A percentile compares a stretch with the other conserved stretches of the same genome.
phyloP scores from a whole-genome alignment of 2,888 invertebrate species.

The Rotaria socialis region DNA sequence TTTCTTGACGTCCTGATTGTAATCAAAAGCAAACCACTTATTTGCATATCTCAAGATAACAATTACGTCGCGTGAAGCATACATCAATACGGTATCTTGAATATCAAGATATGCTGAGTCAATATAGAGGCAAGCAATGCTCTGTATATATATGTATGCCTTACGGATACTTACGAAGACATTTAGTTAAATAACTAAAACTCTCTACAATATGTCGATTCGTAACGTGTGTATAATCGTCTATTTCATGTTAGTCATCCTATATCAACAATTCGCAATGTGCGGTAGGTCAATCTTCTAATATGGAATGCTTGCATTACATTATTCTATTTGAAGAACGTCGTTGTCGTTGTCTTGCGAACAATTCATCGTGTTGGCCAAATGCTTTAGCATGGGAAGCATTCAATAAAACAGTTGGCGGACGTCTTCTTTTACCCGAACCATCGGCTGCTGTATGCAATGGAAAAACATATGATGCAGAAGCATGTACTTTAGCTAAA shows the following conservation, averaged over 20 bases:
- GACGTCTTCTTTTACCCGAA: not conserved
- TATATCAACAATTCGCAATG: not conserved
- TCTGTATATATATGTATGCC: too few species aligned
- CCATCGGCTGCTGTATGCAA: not conserved
- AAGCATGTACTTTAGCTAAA: not conserved
- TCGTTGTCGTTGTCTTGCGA: not conserved
- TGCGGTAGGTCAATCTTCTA: not conserved
- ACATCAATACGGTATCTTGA: too few species aligned
- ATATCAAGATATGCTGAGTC: too few species aligned
- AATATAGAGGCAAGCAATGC: too few species aligned
- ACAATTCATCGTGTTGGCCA: not conserved
- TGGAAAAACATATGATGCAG: not conserved
- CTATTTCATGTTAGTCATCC: not conserved
- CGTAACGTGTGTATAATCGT: not conserved
- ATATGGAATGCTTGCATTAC: too few species aligned
- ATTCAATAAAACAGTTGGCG: not conserved
- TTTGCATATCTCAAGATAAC: too few species aligned
- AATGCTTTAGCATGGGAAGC: not conserved
- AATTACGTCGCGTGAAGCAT: too few species aligned
- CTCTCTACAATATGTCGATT: not conserved
- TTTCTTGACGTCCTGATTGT: too few species aligned
- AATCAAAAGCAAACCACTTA: too few species aligned
- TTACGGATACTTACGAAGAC: not conserved
- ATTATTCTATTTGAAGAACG: not conserved
- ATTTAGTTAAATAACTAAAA: not conserved